A percentile compares a stretch with the other conserved stretches of the same genome.
These are phyloP conservation scores for Tragulus kanchil DNA, from an alignment of 2,113 vertebrate genomes.

Conservation along the genomic window DNA sequence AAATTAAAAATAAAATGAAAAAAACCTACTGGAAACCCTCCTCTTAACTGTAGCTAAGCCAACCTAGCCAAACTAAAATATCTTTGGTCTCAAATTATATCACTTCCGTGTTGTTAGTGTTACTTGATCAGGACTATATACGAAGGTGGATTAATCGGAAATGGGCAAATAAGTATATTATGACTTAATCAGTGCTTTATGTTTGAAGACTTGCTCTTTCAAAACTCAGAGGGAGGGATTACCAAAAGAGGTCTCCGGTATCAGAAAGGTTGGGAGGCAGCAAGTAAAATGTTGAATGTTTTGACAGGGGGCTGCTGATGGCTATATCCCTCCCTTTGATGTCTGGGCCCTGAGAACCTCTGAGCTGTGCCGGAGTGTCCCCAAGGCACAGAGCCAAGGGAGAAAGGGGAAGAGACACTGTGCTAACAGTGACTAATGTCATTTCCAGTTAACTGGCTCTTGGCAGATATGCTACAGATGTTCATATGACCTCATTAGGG, in stretches of 20 bases:
- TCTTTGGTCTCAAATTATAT: conserved; percentile 46
- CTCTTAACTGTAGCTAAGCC: not conserved
- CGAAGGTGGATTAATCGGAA: not conserved
- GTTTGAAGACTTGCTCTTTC: conserved; percentile 36
- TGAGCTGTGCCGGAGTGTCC: conserved; percentile 45
- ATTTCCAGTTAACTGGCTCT: conserved; percentile 72
- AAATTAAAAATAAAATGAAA: conserved; percentile 26
- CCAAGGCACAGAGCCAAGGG: conserved; percentile 36
- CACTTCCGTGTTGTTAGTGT: not conserved
- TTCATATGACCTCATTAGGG: conserved; percentile 75
- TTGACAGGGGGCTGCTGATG: conserved; percentile 4
- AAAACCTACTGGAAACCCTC: not conserved
- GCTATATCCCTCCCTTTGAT: conserved; percentile 55
- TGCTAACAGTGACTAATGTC: conserved; percentile 62
- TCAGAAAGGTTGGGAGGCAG: not conserved
- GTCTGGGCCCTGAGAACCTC: conserved; percentile 38
- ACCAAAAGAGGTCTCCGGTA: conserved; percentile 18
- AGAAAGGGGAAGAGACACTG: conserved; percentile 56
- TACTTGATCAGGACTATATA: not conserved
- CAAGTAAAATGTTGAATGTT: conserved; percentile 45
- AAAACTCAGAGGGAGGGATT: not conserved
- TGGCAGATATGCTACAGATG: conserved; percentile 70
- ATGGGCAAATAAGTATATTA: not conserved
- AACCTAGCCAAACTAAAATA: not conserved
- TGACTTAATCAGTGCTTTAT: conserved; percentile 41